A percentile compares a stretch with the other conserved stretches of the same genome.
These are phyloP conservation scores for Etheostoma perlongum DNA, from an alignment of 2,797 vertebrate species.

Conservation along the genomic window DNA sequence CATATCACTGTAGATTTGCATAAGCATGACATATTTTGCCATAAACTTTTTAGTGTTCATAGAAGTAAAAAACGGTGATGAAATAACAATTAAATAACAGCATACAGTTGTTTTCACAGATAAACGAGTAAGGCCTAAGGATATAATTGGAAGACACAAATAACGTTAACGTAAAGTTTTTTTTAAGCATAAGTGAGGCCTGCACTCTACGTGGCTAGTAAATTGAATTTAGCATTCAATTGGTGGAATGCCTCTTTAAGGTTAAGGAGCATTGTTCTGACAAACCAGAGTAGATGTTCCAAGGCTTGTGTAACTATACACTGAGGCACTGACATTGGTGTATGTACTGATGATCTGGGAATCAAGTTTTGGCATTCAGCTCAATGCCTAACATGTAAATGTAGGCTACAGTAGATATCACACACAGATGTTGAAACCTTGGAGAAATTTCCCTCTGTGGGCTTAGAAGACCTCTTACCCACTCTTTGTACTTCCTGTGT, in stretches of 20 bases:
- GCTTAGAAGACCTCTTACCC: constrained; percentile 63
- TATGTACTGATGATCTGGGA: background rate
- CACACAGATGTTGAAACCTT: constrained; percentile 58
- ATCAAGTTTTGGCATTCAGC: background rate
- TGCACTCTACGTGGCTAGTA: background rate
- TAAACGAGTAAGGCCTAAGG: background rate
- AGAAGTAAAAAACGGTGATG: no score
- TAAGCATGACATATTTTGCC: background rate
- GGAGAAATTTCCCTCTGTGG: constrained; percentile 60
- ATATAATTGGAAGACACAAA: background rate
- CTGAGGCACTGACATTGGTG: background rate
- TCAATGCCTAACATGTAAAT: constrained; percentile 24
- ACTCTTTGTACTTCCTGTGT: constrained; percentile 70
- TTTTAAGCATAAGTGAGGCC: background rate
- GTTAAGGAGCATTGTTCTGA: background rate
- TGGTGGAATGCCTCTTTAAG: background rate
- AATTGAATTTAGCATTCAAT: background rate
- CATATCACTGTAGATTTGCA: constrained; percentile 8
- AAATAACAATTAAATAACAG: no score
- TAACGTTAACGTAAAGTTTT: fast-evolving
- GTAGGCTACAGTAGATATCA: constrained; percentile 39
- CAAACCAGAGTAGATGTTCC: background rate
- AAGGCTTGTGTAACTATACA: background rate
- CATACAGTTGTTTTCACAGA: no score
- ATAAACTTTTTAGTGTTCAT: background rate